Conservation (phyloP, 2,888 invertebrate genomes). For the Chrysolina oricalcia region DNA sequence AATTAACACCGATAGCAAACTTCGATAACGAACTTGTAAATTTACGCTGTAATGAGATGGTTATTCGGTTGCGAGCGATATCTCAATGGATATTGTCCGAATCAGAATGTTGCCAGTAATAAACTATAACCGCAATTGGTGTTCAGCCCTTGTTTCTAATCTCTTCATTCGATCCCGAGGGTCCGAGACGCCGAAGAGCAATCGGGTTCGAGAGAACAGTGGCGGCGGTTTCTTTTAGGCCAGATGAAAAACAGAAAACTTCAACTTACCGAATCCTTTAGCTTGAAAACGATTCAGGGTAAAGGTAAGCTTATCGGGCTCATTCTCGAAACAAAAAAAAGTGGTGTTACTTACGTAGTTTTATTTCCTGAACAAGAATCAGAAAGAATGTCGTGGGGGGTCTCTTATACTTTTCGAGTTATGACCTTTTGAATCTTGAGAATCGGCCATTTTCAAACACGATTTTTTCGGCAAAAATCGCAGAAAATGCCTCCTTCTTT, state of each 20-base stretch:
- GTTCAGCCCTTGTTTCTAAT: constrained; percentile 28
- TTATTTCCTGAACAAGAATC: no score
- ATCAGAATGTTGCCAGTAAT: constrained; percentile 37
- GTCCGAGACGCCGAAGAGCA: neutral
- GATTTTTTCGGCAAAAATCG: no score
- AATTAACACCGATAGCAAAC: constrained; percentile 49
- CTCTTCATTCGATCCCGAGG: constrained; percentile 21
- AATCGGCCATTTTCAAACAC: no score
- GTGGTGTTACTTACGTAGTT: no score
- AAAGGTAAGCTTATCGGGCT: no score
- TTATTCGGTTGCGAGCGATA: constrained; percentile 35
- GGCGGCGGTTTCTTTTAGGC: neutral
- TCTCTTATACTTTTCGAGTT: no score
- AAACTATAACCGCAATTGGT: constrained; percentile 46
- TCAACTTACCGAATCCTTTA: no score
- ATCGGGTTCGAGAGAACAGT: constrained; percentile 16
- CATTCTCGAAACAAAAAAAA: no score
- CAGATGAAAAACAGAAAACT: neutral
- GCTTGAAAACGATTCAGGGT: no score
- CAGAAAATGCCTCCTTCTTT: no score
- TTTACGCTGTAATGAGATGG: constrained; percentile 42
- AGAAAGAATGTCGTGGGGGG: no score
- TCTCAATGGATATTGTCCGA: constrained; percentile 42
- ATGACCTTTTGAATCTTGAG: no score
- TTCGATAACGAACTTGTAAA: constrained; percentile 51